Evolutionary conservation across 35 echinoderm and acorn worm species (phyloP), one percentile per base, ranked within the genome.

Genomic region (Amphiura filiformis): DNA sequence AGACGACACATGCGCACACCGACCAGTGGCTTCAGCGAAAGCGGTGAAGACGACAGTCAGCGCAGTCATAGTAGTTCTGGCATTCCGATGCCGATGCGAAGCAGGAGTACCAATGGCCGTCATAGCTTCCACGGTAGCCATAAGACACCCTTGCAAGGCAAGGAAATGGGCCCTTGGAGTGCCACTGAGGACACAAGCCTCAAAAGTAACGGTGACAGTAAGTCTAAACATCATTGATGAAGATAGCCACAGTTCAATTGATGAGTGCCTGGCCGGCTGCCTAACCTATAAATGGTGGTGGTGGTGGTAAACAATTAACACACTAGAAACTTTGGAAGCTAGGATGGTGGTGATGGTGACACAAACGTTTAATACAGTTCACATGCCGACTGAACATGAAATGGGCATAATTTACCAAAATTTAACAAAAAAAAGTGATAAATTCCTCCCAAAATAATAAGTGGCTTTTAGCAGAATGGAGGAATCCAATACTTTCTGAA

Each of bases 111-210:
- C 15, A 70, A 30, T 30, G 61, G 61, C 7, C 7, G 61, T 2
- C 61, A 70, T 15, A 70, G 61, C 26, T 70, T 70, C 61, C 61
- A 70, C 26, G 61, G 17, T 70, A 70, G 61, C 61, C 26, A 70
- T 70, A 70, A 70, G 61, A 70, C 61, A n/a, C 61, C 61, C 26
- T 70, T 70, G 61, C 61, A 70, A 70, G 61, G 61, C 61, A 70
- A 70, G 26, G 61, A 70, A n/a, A 70, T 70, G 61, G 61, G 61
- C 7, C 61, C 61, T 11, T 70, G 61, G 61, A 70, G 61, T 30
- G 44, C 44, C 44, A 52, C 44, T 52, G 61, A 70, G 26, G 61
- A 70, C 26, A 70, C 61, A 70, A 70, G 61, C 26, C 61, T 70
- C 61, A 70, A 70, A 70, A 70, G 61, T 70, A 70, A 70, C 26